phyloP scores from a whole-genome alignment of 2,113 vertebrate species.

The Meles meles region DNA sequence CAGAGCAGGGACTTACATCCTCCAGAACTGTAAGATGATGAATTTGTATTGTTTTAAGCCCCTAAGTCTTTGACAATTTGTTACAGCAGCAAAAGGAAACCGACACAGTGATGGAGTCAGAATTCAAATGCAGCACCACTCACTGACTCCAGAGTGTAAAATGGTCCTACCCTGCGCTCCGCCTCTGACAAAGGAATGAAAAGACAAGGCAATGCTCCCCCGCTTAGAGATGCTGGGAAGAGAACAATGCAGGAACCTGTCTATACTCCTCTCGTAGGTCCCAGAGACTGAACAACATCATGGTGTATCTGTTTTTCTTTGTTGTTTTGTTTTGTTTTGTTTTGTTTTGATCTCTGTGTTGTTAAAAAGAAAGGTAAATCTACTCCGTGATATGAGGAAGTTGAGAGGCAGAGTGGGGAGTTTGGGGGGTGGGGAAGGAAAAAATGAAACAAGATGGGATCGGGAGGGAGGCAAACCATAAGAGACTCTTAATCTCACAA shows the following conservation, averaged over 20 bases:
- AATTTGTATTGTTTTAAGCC: neutral
- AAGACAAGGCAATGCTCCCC: neutral
- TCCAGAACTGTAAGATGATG: neutral
- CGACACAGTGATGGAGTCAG: neutral
- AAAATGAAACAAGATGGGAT: no score
- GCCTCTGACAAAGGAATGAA: neutral
- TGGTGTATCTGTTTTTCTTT: neutral
- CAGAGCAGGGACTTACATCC: no score
- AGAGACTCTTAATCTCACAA: no score
- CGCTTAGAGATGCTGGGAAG: neutral
- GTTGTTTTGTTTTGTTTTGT: neutral
- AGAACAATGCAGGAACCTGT: neutral
- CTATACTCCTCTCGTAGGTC: neutral
- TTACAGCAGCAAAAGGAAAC: neutral
- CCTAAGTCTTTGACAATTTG: neutral
- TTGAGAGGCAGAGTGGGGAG: no score
- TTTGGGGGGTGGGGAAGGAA: no score
- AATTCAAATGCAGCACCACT: neutral
- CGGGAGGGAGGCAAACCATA: no score
- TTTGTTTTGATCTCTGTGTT: neutral
- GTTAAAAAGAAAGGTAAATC: neutral
- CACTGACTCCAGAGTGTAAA: accelerated
- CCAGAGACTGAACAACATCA: neutral
- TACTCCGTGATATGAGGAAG: no score
- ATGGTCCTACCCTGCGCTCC: neutral